Percentiles rank a stretch among this genome's conserved stretches.
Evolutionary conservation across 2,113 vertebrate genomes (phyloP).

Genomic region (Periophthalmus modestus): DNA sequence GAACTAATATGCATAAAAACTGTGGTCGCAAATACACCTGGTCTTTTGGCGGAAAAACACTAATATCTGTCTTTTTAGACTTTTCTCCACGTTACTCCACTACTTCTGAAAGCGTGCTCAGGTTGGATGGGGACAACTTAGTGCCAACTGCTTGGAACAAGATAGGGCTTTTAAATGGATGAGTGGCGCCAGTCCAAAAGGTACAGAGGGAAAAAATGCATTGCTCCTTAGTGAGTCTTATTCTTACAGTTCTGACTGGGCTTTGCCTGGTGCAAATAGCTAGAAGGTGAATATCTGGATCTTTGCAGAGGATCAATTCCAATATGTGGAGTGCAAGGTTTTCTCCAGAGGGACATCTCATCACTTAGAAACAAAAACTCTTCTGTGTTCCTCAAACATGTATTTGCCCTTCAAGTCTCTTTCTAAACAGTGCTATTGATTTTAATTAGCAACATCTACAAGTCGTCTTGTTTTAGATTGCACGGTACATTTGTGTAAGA

Average conservation of each 20-base stretch:
- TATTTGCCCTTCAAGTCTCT: constrained; percentile 23
- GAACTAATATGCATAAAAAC: constrained; percentile 26
- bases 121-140: constrained; percentile 8
- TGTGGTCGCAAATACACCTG: not conserved
- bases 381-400: constrained; percentile 30
- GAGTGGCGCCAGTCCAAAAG: constrained; percentile 42
- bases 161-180: constrained; percentile 45
- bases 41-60: not conserved
- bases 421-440: not conserved
- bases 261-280: constrained; percentile 67
- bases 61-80: constrained; percentile 11
- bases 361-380: constrained; percentile 58
- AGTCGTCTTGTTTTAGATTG: not conserved
- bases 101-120: constrained; percentile 22
- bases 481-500: too few species aligned
- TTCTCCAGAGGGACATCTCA: constrained; percentile 64
- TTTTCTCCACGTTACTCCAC: constrained; percentile 4
- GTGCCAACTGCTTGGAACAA: constrained; percentile 6
- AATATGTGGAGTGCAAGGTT: constrained; percentile 66
- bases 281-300: constrained; percentile 68
- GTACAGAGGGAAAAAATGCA: too few species aligned
- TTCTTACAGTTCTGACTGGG: constrained; percentile 37
- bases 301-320: constrained; percentile 66
- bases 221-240: too few species aligned
- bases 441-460: not conserved